Evolutionary conservation across 2,797 vertebrate species (phyloP).

Genomic region (Aplochiton taeniatus): DNA sequence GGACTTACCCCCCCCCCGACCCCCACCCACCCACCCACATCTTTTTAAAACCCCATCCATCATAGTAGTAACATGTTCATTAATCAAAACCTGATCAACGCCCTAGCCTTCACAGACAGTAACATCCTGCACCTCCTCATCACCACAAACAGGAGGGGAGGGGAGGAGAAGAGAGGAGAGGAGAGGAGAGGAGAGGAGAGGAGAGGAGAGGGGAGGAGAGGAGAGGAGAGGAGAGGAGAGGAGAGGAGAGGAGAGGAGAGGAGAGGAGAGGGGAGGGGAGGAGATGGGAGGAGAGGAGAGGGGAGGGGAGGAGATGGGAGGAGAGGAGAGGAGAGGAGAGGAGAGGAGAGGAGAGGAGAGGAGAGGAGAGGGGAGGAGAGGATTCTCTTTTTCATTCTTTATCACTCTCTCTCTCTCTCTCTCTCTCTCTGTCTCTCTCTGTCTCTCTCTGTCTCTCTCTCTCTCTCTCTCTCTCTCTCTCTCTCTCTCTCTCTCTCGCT

Average conservation of each 20-base stretch:
- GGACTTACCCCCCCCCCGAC: slow-evolving; percentile 47
- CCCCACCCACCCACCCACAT: slow-evolving; percentile 59
- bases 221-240: not conserved
- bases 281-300: too few relatives aligned
- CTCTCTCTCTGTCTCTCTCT: too few relatives aligned
- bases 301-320: slow-evolving; percentile 49
- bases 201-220: slow-evolving; percentile 1
- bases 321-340: not conserved
- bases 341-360: too few relatives aligned
- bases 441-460: slow-evolving; percentile 24
- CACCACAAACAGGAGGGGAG: slow-evolving; percentile 49
- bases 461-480: too few relatives aligned
- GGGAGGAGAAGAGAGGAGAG: slow-evolving; percentile 14
- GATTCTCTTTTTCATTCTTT: slow-evolving; percentile 4
- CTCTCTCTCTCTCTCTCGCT: slow-evolving; percentile 1
- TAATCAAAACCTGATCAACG: too few relatives aligned
- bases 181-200: slow-evolving; percentile 18
- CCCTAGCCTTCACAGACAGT: too few relatives aligned
- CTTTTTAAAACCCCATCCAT: slow-evolving; percentile 15
- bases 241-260: slow-evolving; percentile 4
- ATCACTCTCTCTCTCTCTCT: slow-evolving; percentile 23
- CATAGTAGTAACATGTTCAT: too few relatives aligned
- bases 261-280: not conserved
- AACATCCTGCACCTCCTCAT: slow-evolving; percentile 15
- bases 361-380: too few relatives aligned